A percentile compares a stretch with the other conserved stretches of the same genome.
Evolutionary conservation across 2,888 invertebrate species (phyloP).

Genomic region (Plebejus argus): DNA sequence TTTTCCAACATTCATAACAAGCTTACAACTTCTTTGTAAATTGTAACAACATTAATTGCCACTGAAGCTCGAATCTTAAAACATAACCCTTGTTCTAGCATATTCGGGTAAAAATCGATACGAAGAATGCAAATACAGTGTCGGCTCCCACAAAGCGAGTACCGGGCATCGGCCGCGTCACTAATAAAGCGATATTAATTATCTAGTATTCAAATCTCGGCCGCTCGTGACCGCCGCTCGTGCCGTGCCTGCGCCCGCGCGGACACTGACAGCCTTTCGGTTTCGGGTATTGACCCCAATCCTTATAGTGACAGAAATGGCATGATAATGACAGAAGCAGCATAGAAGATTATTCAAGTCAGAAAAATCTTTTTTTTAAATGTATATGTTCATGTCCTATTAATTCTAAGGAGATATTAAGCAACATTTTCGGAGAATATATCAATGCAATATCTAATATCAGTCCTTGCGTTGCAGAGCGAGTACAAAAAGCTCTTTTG

Average conservation of each 20-base stretch:
- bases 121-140: slow-evolving; percentile 32
- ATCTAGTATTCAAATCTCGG: slow-evolving; percentile 79
- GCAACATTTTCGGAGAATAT: neutral
- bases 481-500: slow-evolving; percentile 1
- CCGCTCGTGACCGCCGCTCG: slow-evolving; percentile 58
- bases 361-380: neutral
- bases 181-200: slow-evolving; percentile 80
- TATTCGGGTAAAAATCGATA: neutral
- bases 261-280: slow-evolving; percentile 44
- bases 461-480: neutral
- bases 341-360: neutral
- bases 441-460: neutral
- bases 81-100: neutral
- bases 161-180: slow-evolving; percentile 73
- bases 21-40: neutral
- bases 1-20: too few species aligned
- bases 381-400: neutral
- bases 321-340: neutral
- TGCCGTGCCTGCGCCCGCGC: slow-evolving; percentile 44
- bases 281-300: slow-evolving; percentile 19
- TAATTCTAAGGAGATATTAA: neutral
- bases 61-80: neutral
- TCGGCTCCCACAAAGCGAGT: slow-evolving; percentile 65
- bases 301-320: neutral
- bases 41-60: neutral